Conservation (phyloP, 2,113 vertebrate species). For the Eurystomus gularis region DNA sequence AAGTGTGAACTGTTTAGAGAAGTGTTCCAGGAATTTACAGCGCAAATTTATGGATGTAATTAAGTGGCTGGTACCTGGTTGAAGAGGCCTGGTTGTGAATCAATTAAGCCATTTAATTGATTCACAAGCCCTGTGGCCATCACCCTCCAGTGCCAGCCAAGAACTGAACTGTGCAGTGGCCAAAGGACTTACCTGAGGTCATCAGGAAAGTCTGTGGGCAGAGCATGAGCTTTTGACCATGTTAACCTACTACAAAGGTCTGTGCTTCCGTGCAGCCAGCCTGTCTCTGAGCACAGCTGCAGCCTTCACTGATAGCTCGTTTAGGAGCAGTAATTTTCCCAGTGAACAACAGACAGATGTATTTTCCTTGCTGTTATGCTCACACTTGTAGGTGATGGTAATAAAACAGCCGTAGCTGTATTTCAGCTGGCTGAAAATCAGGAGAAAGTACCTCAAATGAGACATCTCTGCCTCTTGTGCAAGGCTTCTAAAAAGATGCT, state of each 20-base stretch:
- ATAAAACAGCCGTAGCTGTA: background rate
- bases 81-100: background rate
- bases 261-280: background rate
- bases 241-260: background rate
- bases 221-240: background rate
- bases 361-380: slow-evolving; percentile 15
- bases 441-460: background rate
- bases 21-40: background rate
- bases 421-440: background rate
- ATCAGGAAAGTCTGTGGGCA: background rate
- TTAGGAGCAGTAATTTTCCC: slow-evolving; percentile 10
- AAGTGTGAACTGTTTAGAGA: background rate
- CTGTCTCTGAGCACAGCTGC: background rate
- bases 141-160: background rate
- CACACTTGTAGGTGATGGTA: background rate
- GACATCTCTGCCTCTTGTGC: background rate
- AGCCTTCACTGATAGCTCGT: background rate
- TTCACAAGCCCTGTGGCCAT: background rate
- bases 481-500: background rate
- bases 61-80: background rate
- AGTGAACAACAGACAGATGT: background rate
- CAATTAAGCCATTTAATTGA: background rate
- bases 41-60: background rate
- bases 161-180: background rate
- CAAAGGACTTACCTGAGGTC: background rate